Conservation (phyloP, 2,888 invertebrate species). For the Ecdyonurus torrentis region DNA sequence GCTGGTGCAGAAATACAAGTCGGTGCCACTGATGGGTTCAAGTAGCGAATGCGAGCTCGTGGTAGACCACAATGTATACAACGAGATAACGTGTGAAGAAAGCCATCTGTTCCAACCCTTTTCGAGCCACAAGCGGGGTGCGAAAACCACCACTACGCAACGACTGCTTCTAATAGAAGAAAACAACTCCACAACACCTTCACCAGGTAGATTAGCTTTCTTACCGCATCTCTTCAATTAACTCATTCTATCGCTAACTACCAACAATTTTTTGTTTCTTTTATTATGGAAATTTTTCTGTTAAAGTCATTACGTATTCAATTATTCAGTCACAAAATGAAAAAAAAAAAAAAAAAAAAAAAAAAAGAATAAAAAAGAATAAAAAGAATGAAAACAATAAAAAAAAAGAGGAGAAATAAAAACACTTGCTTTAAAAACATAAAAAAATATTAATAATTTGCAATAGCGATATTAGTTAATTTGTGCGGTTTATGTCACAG, state of each 20-base stretch:
- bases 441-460: no score
- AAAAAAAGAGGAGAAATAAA: no score
- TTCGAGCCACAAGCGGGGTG: conserved; percentile 54
- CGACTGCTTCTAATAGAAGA: conserved; percentile 39
- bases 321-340: no score
- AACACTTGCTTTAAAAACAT: no score
- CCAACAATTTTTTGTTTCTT: neutral
- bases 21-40: conserved; percentile 58
- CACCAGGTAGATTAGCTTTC: neutral
- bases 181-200: conserved; percentile 19
- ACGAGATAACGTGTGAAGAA: conserved; percentile 51
- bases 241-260: neutral
- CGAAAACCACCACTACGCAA: conserved; percentile 46
- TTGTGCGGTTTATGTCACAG: no score
- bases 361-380: no score
- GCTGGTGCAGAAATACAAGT: conserved; percentile 41
- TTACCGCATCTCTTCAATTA: neutral
- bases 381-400: no score
- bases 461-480: no score
- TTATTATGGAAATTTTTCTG: neutral
- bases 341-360: no score
- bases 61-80: conserved; percentile 61
- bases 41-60: conserved; percentile 51
- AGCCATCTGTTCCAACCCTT: conserved; percentile 58
- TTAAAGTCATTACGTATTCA: no score